Evolutionary conservation across 2,113 vertebrate genomes (phyloP).

Genomic region (Hiodon tergisus): DNA sequence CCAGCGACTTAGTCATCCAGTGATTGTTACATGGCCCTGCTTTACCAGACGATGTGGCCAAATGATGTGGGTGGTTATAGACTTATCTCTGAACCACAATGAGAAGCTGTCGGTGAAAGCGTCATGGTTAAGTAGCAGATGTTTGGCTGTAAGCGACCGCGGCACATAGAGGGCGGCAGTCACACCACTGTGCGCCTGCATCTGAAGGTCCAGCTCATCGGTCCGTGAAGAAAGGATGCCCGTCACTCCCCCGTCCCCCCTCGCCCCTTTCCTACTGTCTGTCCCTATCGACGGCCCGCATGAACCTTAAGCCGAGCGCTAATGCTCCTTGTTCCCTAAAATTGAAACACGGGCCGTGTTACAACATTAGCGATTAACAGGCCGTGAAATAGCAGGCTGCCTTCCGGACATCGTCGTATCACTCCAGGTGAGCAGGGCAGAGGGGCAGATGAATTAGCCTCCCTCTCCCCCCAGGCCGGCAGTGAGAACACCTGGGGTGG

Average conservation of each 20-base stretch:
- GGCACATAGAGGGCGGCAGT: too few species aligned
- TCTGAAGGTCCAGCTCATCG: too few species aligned
- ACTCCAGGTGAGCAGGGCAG: slow-evolving; percentile 70
- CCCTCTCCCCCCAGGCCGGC: slow-evolving; percentile 35
- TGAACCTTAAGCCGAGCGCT: slow-evolving; percentile 60
- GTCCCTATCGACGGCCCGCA: slow-evolving; percentile 36
- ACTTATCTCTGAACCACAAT: slow-evolving; percentile 37
- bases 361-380: slow-evolving; percentile 86
- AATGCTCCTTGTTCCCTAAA: slow-evolving; percentile 69
- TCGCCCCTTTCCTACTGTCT: slow-evolving; percentile 37
- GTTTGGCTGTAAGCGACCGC: too few species aligned
- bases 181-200: too few species aligned
- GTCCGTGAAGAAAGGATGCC: too few species aligned
- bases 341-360: slow-evolving; percentile 69
- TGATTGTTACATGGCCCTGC: slow-evolving; percentile 50
- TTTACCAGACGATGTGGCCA: slow-evolving; percentile 47
- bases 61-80: slow-evolving; percentile 42
- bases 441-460: slow-evolving; percentile 43
- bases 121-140: too few species aligned
- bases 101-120: background rate
- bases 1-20: slow-evolving; percentile 43
- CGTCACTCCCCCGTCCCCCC: slow-evolving; percentile 15
- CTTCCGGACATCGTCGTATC: slow-evolving; percentile 75
- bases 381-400: slow-evolving; percentile 90
- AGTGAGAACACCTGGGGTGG: slow-evolving; percentile 52